A percentile compares a stretch with the other conserved stretches of the same genome.
These are phyloP conservation scores for Brachionus angularis DNA, from an alignment of 1,140 invertebrate species.

Conservation along the genomic window DNA sequence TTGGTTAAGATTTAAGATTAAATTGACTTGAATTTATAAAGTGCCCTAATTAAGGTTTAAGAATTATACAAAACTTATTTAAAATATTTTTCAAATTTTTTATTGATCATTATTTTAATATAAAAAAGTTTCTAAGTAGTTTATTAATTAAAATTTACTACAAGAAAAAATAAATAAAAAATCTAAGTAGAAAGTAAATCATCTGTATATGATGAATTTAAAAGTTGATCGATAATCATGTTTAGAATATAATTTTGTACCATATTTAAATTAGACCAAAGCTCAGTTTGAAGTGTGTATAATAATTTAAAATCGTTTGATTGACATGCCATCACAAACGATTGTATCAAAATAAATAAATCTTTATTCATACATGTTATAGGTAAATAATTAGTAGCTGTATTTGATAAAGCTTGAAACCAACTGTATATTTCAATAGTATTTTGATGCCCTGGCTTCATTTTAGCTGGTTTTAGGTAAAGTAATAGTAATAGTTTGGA, in stretches of 20 bases:
- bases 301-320: conserved; percentile 4
- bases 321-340: conserved; percentile 39
- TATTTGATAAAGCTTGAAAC: conserved; percentile 9
- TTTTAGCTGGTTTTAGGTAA: conserved; percentile 5
- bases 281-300: not conserved
- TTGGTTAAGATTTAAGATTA: too few relatives aligned
- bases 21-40: too few relatives aligned
- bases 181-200: conserved; percentile 39
- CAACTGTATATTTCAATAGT: conserved; percentile 14
- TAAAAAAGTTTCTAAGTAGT: too few relatives aligned
- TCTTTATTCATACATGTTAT: conserved; percentile 9
- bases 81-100: too few relatives aligned
- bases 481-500: conserved; percentile 3
- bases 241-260: conserved; percentile 28
- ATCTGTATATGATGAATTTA: conserved; percentile 34
- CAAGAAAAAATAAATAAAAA: too few relatives aligned
- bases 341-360: conserved; percentile 25
- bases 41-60: too few relatives aligned
- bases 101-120: too few relatives aligned
- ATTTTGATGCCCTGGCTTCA: conserved; percentile 3
- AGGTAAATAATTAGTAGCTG: not conserved
- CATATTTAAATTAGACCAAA: conserved; percentile 4
- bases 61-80: too few relatives aligned
- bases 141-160: too few relatives aligned
- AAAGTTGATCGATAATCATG: conserved; percentile 12